Base-by-base conservation (phyloP, 1,140 invertebrate species). In the Phocides pigmalion region DNA sequence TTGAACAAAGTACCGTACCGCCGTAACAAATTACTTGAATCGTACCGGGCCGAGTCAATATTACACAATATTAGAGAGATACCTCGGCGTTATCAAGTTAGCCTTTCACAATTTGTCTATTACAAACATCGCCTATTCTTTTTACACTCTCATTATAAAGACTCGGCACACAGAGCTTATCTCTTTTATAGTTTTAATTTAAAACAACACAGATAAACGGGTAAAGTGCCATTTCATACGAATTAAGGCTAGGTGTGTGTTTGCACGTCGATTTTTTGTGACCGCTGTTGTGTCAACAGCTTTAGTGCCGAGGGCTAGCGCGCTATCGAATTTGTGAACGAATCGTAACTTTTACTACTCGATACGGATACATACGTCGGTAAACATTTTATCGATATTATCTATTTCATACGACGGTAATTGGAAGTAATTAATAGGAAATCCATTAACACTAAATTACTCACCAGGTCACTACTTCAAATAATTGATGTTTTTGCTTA, bases 141-240 rank as follows among this genome's bases (percentile, higher is more conserved):
- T 64, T 72, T 65, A 44, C 65, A 56, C 64, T 65, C 69, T 74
- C 69, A 74, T 75, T 75, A 78, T 47, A 59, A 47, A 78, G 69
- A 62, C 53, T 68, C 20, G 51, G 69, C 53, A 74, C 64, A 77
- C 69, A 72, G 12, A 0, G 66, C 46, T 68, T 77, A 77, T 74
- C 72, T 69, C 63, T 46, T 72, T 75, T 72, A 78, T 75, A 75
- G 75, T 72, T 78, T 78, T 78, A 78, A 78, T 78, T 78, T 78
- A 78, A 78, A 78, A 78, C 72, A 78, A 78, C 72, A 78, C 20
- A 72, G 71, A 78, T 75, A 78, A 67, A 64, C 12, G 42, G 49
- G 59, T 59, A 59, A 47, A 71, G 71, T 68, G 68, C 66, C 70
- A 72, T 78, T 78, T 78, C 75, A 68, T 66, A 68, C 69, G 74